phyloP scores from a whole-genome alignment of 64 coral and sea anemone species.

The Dendrophyllia cribrosa region DNA sequence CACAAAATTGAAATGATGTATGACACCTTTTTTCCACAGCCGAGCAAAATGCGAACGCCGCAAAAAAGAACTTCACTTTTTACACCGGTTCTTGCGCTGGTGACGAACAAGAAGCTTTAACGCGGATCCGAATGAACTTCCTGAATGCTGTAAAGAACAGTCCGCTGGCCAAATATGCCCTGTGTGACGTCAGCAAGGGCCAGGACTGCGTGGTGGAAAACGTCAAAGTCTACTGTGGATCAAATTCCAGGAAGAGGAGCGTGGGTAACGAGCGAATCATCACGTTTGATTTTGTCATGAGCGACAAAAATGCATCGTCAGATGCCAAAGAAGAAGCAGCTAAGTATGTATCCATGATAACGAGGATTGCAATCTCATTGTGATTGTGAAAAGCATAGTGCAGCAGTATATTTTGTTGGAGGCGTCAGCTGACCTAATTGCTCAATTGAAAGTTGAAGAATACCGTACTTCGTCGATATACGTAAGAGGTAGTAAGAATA shows the following conservation, averaged over 20 bases:
- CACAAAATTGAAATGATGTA: neutral
- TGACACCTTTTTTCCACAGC: slow-evolving; percentile 33
- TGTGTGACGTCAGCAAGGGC: slow-evolving; percentile 69
- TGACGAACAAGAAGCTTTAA: slow-evolving; percentile 63
- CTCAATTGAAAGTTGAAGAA: no score
- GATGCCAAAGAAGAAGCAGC: slow-evolving; percentile 70
- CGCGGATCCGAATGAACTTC: slow-evolving; percentile 84
- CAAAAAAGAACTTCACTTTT: slow-evolving; percentile 88
- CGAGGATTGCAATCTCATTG: no score
- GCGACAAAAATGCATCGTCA: slow-evolving; percentile 54
- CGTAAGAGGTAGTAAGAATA: no score
- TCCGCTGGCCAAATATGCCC: slow-evolving; percentile 70
- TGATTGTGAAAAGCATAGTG: no score
- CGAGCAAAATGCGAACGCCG: slow-evolving; percentile 59
- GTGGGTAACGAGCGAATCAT: slow-evolving; percentile 71
- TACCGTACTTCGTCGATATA: no score
- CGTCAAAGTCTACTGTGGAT: slow-evolving; percentile 85
- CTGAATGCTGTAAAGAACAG: slow-evolving; percentile 77
- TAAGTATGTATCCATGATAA: slow-evolving; percentile 11
- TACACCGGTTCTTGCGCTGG: slow-evolving; percentile 81
- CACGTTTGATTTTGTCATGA: slow-evolving; percentile 88
- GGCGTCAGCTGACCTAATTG: no score
- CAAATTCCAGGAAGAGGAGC: slow-evolving; percentile 47
- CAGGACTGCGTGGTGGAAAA: slow-evolving; percentile 85
- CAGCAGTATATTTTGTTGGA: no score